Base-by-base conservation (phyloP, 2,888 invertebrate species). In the Xestoiulus laeticollis region DNA sequence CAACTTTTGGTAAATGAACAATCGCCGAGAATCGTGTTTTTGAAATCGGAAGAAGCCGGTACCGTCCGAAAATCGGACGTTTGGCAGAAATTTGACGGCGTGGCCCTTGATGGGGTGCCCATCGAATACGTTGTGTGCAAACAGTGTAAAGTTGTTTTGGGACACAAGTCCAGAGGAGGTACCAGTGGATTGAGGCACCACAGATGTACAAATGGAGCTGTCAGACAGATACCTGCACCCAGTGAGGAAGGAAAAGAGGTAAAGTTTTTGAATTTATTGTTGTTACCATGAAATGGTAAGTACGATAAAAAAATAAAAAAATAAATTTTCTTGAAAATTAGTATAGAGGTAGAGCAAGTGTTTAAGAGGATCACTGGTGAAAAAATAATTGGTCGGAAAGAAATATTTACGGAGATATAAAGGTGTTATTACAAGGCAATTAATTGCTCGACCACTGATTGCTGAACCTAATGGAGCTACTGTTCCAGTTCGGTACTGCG, bases 1-100 rank as follows among this genome's bases (percentile, higher is more conserved):
- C 83, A 83, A 83, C 83, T 83, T 83, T 83, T 83, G n/a, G 83
- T 83, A 30, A 83, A 83, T 12, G 83, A 83, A 83, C 83, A 83
- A 83, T 83, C 83, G 19, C 83, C 83, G 1, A 32, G 83, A 83
- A 83, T 83, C n/a, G 38, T 83, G 83, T 83, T 83, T 38, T 83
- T 83, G 83, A 83, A 83, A 33, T 32, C 83, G 30, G 83, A 83
- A 83, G 83, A 83, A 33, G 83, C 38, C 16, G 32, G 32, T 6
- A 83, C 83, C 4, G 38, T 38, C 6, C 32, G 83, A 1, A 83
- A 83, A 83, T 83, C 83, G 32, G 83, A 83, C 32, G 83, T 83
- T 83, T 83, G 83, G 83, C 83, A 83, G 16, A 83, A 32, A 32
- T 83, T 83, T 38, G 32, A 83, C 32, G 32, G 83, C 0, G 32